A percentile compares a stretch with the other conserved stretches of the same genome.
These are phyloP conservation scores for Nesidiocoris tenuis DNA, from an alignment of 2,888 invertebrate genomes.

Conservation along the genomic window DNA sequence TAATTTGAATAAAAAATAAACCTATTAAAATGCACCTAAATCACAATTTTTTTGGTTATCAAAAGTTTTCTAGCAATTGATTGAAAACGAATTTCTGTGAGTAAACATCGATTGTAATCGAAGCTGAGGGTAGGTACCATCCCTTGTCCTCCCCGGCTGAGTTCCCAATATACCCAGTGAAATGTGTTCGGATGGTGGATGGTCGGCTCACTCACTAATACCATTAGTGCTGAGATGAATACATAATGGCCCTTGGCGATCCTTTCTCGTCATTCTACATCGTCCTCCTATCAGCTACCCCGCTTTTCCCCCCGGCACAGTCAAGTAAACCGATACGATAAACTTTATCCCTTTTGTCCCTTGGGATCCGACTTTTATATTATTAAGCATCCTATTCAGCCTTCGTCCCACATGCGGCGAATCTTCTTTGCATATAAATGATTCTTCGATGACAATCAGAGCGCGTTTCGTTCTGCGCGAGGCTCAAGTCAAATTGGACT, in stretches of 20 bases:
- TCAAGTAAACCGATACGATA: background rate
- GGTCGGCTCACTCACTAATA: constrained; percentile 1
- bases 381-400: background rate
- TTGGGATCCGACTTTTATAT: background rate
- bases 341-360: background rate
- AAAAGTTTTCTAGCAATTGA: no score
- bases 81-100: no score
- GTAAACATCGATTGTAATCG: no score
- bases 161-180: background rate
- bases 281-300: background rate
- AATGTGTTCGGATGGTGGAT: background rate
- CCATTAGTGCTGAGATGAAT: constrained; percentile 39
- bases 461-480: no score
- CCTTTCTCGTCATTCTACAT: no score
- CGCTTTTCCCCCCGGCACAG: background rate
- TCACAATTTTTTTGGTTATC: no score
- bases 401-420: background rate
- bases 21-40: no score
- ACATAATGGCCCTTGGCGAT: constrained; percentile 17
- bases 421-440: background rate
- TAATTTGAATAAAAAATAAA: no score
- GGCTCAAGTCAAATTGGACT: no score
- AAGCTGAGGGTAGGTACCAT: no score
- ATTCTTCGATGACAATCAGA: background rate
- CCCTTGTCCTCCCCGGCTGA: no score